Base-by-base conservation (phyloP, 2,113 vertebrate genomes). In the Equus przewalskii region DNA sequence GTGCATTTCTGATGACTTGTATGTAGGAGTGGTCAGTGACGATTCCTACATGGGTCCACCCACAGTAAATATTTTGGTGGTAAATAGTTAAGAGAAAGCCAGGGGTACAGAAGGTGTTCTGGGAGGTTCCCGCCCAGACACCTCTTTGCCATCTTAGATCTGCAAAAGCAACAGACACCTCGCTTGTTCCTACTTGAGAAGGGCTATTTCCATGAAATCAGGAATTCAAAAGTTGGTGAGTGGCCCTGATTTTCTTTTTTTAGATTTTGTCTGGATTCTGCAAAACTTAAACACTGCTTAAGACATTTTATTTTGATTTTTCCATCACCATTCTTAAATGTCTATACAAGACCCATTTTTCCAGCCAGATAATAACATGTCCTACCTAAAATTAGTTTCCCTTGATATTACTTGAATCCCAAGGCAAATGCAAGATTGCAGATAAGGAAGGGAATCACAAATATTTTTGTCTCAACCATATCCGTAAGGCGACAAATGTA, bases 21-120 rank as follows among this genome's bases (percentile, higher is more conserved):
- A 0, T 9, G n/a, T 5, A 60, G n/a, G 7, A 5, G 54, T 67
- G 58, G 9, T 9, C 72, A 3, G 6, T 5, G 70, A 10, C 0
- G 12, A 1, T 21, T 26, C 64, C 89, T 33, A 41, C 15, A 0
- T 1, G 70, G 26, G 24, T 81, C 24, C 56, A n/a, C 16, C 21
- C 1, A 14, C 46, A 8, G 8, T 33, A 21, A 41, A 62, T 69
- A 13, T 41, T 6, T 26, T 28, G 13, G 7, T 44, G 7, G 9
- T 28, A 9, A 36, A 56, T 1, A 7, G 30, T 1, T 19, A 13
- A 33, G 56, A 64, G 33, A 16, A 12, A 41, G 36, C 14, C 33
- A 8, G 6, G 24, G 41, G 11, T 24, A 7, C 28, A 51, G 22
- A 13, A 41, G 21, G 22, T 14, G 0, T 65, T n/a, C 28, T 5